phyloP scores from a whole-genome alignment of 2,888 invertebrate genomes.

The Cephus spinipes region DNA sequence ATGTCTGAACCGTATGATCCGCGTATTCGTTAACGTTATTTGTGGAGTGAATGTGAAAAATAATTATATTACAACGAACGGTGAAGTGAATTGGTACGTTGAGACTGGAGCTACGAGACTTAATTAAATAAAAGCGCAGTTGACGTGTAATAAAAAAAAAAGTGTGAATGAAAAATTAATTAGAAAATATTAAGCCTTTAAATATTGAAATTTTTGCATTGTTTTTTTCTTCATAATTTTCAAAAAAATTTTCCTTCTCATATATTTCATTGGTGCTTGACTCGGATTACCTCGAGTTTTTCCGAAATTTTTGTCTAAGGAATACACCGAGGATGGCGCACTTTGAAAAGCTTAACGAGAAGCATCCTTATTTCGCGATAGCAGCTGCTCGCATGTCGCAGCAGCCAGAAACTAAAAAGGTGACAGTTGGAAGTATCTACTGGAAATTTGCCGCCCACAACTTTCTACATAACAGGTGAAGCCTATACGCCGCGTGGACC shows the following conservation, averaged over 20 bases:
- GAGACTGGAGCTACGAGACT: not conserved
- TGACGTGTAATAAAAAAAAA: not conserved
- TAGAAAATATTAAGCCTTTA: not conserved
- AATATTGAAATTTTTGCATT: not conserved
- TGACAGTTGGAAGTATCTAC: conserved; percentile 52
- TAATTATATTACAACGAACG: not conserved
- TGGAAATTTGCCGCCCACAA: conserved; percentile 59
- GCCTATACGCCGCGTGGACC: conserved; percentile 1
- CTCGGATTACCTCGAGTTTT: not conserved
- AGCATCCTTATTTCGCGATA: conserved; percentile 52
- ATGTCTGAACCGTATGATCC: not conserved
- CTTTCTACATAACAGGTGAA: conserved; percentile 51
- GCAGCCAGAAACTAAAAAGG: conserved; percentile 46
- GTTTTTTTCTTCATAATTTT: not conserved
- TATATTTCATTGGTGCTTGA: not conserved
- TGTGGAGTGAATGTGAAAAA: not conserved
- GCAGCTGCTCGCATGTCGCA: conserved; percentile 54
- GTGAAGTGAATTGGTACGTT: not conserved
- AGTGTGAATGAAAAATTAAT: not conserved
- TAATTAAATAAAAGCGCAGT: not conserved
- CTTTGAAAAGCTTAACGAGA: conserved; percentile 42
- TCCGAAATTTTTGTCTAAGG: not conserved
- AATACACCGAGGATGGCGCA: not conserved
- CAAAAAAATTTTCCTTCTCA: not conserved
- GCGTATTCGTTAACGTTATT: not conserved